A percentile compares a stretch with the other conserved stretches of the same genome.
phyloP scores from a whole-genome alignment of 2,888 invertebrate genomes.

The Thecocarcelia acutangulata region DNA sequence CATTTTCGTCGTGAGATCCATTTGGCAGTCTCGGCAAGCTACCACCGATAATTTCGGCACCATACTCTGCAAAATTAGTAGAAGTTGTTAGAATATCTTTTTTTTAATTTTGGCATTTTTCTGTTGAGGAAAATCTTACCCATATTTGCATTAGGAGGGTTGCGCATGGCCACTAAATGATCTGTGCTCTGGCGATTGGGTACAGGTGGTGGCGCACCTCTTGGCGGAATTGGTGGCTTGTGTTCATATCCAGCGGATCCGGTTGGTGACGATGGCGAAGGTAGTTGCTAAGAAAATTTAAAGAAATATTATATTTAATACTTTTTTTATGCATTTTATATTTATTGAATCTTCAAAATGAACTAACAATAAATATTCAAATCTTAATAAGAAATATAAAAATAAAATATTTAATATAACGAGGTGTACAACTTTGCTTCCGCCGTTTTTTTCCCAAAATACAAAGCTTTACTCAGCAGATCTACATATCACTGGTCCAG shows the following conservation, averaged over 20 bases:
- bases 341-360: too few relatives aligned
- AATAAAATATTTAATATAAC: too few relatives aligned
- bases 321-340: too few relatives aligned
- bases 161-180: slow-evolving; percentile 78
- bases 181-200: slow-evolving; percentile 82
- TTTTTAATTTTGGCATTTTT: neutral
- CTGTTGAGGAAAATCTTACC: slow-evolving; percentile 71
- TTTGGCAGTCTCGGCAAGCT: slow-evolving; percentile 75
- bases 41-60: slow-evolving; percentile 74
- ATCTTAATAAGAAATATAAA: too few relatives aligned
- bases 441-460: too few relatives aligned
- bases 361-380: too few relatives aligned
- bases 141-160: slow-evolving; percentile 76
- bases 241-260: slow-evolving; percentile 79
- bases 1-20: slow-evolving; percentile 78
- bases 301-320: too few relatives aligned
- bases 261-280: slow-evolving; percentile 77
- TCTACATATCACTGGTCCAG: too few relatives aligned
- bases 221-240: slow-evolving; percentile 84
- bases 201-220: slow-evolving; percentile 84
- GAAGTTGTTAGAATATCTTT: neutral
- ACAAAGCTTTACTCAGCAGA: too few relatives aligned
- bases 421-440: too few relatives aligned
- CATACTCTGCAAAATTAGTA: slow-evolving; percentile 43
- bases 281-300: slow-evolving; percentile 71